Base-by-base conservation (phyloP, 2,888 invertebrate species). In the Melipona beecheii region DNA sequence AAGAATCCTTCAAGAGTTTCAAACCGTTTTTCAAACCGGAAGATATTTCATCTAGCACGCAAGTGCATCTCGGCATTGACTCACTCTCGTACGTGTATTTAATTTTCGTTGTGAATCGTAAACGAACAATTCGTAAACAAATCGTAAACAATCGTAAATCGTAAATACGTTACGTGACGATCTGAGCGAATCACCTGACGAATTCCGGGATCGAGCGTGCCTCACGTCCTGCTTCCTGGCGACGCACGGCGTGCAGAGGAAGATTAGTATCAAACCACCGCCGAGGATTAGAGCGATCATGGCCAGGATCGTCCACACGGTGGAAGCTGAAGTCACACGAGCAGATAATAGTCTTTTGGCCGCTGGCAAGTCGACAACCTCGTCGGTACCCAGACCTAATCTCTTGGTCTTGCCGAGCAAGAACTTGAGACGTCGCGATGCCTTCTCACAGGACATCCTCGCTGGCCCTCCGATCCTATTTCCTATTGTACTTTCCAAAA, bases 361-460 rank as follows among this genome's bases (percentile, higher is more conserved):
- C 60, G 91, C 86, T 70, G 92, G 89, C 62, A 93, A 81, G 79
- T 91, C 91, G 52, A 89, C 88, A 4, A 93, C 87, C 78, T 93
- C 92, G 68, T 90, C 90, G 54, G 89, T 85, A 68, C 85, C 90
- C 68, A 93, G 66, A 49, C 92, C 92, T 77, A 92, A 80, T 43
- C 92, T 89, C 78, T 84, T 91, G 54, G 93, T 91, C 83, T 90
- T 93, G 50, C 83, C 75, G 78, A 93, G 88, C 75, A 93, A 80
- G 73, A 86, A 87, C 74, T 89, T 89, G 60, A 93, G 87, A 69
- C 92, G 91, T 56, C 92, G 88, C 24, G 93, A 91, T 64, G 93
- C 93, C 81, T 92, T 93, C 69, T 93, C 93, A 75, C 91, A 93
- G 82, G 93, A 91, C 92, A 91, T 93, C 75, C 76, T 90, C 58